Base-by-base conservation (phyloP, 2,888 invertebrate species). In the Cosmia pyralina region DNA sequence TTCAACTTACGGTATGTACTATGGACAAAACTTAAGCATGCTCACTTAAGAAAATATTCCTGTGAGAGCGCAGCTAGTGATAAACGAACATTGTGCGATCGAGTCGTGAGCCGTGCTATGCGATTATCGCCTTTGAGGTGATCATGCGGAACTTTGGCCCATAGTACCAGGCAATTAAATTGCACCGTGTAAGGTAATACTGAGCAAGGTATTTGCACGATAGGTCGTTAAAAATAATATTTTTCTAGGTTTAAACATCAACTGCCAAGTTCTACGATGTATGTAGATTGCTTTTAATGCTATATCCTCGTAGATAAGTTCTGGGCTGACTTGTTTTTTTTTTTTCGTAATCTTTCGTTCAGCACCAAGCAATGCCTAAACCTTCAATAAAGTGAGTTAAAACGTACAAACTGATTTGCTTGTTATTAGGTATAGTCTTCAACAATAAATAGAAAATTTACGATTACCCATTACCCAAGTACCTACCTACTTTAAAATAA, bases 401-500 rank as follows among this genome's bases (percentile, higher is more conserved):
- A 48, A n/a, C 4, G 3, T 15, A 34, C 8, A 34, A n/a, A n/a
- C 8, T 15, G 10, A n/a, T 15, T 28, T 3, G 28, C 28, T 28
- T 28, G 28, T 28, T 28, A 28, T 28, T 28, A 28, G 28, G 38
- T 52, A 50, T 64, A 13, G 19, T 44, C 19, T 65, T 8, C 10
- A 46, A 46, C 15, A 13, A n/a, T 59, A 46, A 59, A 59, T 19
- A 48, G 10, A 28, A 28, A 28, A 59, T 28, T 6, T 50, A 69
- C 22, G 48, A 41, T 41, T 15, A 2, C 13, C 17, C n/a, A 46
- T 4, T 7, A 67, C 22, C n/a, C 13, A 22, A 68, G 34, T 41
- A 28, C n/a, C n/a, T n/a, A n/a, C n/a, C n/a, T n/a, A n/a, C 5
- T 28, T 57, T 71, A 28, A 48, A 53, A 19, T 48, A 15, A 68